These are phyloP conservation scores for Exocentrus adspersus DNA, from an alignment of 2,888 invertebrate genomes.

Conservation along the genomic window DNA sequence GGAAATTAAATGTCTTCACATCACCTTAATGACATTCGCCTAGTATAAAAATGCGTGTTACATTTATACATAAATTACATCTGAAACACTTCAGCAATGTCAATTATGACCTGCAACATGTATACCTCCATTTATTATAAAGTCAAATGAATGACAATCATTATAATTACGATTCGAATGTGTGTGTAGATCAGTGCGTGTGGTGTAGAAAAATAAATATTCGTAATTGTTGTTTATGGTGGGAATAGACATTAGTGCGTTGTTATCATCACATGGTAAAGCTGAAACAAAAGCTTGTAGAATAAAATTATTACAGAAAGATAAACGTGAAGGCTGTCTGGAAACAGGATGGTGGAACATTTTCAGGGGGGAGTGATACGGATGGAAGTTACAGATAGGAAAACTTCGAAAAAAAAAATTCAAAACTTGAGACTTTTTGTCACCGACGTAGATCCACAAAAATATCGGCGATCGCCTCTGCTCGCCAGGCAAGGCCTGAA, in stretches of 20 bases:
- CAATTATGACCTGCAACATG: slow-evolving; percentile 17
- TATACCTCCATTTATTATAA: slow-evolving; percentile 18
- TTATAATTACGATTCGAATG: neutral
- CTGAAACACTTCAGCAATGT: neutral
- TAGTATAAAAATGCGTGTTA: slow-evolving; percentile 10
- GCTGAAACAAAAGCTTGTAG: neutral
- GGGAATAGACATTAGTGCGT: neutral
- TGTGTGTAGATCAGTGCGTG: neutral
- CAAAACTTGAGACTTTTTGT: neutral
- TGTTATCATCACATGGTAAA: neutral
- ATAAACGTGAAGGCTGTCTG: no score
- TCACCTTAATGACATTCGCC: no score
- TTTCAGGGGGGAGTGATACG: no score
- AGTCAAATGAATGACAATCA: slow-evolving; percentile 13
- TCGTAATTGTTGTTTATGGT: no score
- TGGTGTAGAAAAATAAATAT: neutral
- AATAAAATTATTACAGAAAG: no score
- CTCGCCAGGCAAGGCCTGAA: slow-evolving; percentile 30
- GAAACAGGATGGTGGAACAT: no score
- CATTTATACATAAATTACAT: slow-evolving; percentile 18
- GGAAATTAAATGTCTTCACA: no score
- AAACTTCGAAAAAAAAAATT: no score
- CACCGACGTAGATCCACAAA: neutral
- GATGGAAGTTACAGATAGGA: no score
- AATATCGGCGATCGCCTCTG: slow-evolving; percentile 28